Base-by-base conservation (phyloP, 2,888 invertebrate species). In the Nesidiocoris tenuis region DNA sequence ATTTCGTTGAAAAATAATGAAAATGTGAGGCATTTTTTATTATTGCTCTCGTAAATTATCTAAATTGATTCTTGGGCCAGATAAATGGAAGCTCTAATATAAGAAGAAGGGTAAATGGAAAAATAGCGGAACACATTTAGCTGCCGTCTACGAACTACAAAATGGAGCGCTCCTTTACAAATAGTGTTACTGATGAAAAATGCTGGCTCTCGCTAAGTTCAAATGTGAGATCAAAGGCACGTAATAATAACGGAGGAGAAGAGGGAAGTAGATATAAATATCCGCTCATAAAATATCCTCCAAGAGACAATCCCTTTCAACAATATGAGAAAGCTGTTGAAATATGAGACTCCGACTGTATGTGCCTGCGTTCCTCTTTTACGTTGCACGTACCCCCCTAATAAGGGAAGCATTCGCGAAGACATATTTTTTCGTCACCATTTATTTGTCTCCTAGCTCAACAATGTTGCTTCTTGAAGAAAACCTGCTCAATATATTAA, bases 301-400 rank as follows among this genome's bases (percentile, higher is more conserved):
- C 39, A 12, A 56, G 67, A 56, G 55, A 67, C 67, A 67, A 67
- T 67, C 67, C 67, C 67, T 67, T 67, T 67, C 55, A 67, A 67
- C 67, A 56, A 67, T 67, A 67, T 67, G 67, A 67, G 67, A 67
- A 67, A 67, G 67, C 19, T 54, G 22, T 19, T 67, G 67, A 67
- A 67, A 67, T 67, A 67, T 67, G 54, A 67, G 3, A 39, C 39
- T 39, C 39, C 12, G 39, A 39, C 39, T 7, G 12, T 39, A 12
- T 39, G 39, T 39, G 39, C 39, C 12, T 39, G 3, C 39, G 5
- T 39, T 39, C 39, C 39, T 39, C 39, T 39, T 39, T 39, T 39
- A 39, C 39, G 39, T 39, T 39, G 5, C 39, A 39, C 39, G 39
- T 39, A 39, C 39, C 12, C 39, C n/a, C 39, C 39, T 39, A 39